Evolutionary conservation across 2,888 invertebrate species (phyloP).

Genomic region (Prosopocoilus inquinatus): DNA sequence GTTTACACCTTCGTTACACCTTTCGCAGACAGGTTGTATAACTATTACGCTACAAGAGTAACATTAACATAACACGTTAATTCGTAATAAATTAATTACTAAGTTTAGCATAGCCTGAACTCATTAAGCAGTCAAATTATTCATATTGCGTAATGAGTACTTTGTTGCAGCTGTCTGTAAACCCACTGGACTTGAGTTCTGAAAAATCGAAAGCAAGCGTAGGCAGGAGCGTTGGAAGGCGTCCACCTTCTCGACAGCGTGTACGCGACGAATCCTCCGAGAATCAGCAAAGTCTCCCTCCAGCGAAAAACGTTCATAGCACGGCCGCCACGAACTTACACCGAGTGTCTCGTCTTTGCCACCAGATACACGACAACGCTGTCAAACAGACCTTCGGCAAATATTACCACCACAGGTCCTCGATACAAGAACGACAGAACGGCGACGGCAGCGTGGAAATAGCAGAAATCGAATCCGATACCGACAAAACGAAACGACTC

Average conservation of each 20-base stretch:
- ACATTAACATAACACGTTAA: too few species aligned
- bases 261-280: conserved; percentile 31
- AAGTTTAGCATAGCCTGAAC: neutral
- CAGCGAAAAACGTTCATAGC: conserved; percentile 8
- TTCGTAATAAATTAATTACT: neutral
- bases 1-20: too few species aligned
- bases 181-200: conserved; percentile 53
- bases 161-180: conserved; percentile 50
- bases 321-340: conserved; percentile 45
- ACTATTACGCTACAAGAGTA: too few species aligned
- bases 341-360: conserved; percentile 51
- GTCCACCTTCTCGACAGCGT: conserved; percentile 54
- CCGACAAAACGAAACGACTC: conserved; percentile 21
- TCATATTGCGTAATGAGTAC: neutral
- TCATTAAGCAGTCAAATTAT: neutral
- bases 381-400: conserved; percentile 44
- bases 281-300: conserved; percentile 11
- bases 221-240: conserved; percentile 52
- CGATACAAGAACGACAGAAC: conserved; percentile 33
- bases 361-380: conserved; percentile 51
- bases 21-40: too few species aligned
- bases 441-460: conserved; percentile 42
- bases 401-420: conserved; percentile 20
- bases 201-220: conserved; percentile 55
- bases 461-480: conserved; percentile 35